These are phyloP conservation scores for Haliaeetus leucogaster DNA, from an alignment of 2,113 vertebrate species.

Conservation along the genomic window DNA sequence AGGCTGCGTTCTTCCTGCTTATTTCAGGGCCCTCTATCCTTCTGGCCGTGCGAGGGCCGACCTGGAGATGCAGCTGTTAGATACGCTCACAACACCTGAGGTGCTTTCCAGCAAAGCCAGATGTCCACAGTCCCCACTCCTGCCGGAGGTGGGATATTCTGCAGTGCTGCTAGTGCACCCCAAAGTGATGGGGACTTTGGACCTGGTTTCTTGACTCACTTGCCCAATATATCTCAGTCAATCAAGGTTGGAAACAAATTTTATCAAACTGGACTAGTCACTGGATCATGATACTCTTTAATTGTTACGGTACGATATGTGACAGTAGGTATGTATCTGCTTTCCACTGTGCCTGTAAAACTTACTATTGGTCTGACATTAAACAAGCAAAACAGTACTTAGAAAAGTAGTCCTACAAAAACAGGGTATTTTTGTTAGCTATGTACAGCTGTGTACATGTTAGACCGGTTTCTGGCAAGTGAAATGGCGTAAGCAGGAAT, in stretches of 20 bases:
- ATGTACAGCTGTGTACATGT: neutral
- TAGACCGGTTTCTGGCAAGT: neutral
- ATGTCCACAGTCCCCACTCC: too few species aligned
- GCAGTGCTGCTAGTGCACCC: neutral
- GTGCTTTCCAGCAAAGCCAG: neutral
- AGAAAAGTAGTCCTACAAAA: neutral
- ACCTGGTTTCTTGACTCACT: neutral
- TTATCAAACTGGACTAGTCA: neutral
- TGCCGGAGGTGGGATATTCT: neutral
- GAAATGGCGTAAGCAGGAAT: neutral
- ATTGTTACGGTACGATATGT: rapidly evolving
- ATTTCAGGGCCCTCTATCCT: neutral
- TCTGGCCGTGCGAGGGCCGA: neutral
- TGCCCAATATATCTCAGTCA: neutral
- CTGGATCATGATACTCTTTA: neutral
- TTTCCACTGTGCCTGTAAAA: neutral
- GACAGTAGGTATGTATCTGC: neutral
- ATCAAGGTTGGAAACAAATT: neutral
- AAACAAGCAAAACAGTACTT: neutral
- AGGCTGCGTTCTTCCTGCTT: neutral
- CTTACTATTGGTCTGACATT: neutral
- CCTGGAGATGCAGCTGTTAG: neutral
- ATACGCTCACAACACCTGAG: neutral
- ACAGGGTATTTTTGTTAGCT: neutral
- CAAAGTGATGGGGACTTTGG: neutral